Percentiles rank a stretch among this genome's conserved stretches.
phyloP scores from a whole-genome alignment of 2,888 invertebrate genomes.

The Plutella xylostella region DNA sequence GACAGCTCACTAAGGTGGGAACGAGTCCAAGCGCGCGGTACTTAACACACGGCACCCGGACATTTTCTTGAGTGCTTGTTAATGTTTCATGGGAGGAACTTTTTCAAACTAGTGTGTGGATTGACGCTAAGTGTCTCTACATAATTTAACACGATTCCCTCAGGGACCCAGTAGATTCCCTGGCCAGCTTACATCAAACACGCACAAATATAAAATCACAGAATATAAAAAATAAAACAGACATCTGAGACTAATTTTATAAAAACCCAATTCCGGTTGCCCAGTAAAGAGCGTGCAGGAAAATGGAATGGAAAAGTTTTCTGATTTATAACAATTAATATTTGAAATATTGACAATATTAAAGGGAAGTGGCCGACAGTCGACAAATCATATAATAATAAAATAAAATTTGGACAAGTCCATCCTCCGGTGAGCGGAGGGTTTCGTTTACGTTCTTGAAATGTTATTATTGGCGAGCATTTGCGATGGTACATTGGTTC shows the following conservation, averaged over 20 bases:
- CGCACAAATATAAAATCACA: too few species aligned
- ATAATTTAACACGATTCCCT: conserved; percentile 63
- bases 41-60: conserved; percentile 62
- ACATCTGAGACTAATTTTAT: conserved; percentile 41
- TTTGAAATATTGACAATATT: conserved; percentile 70
- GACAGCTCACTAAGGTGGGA: conserved; percentile 56
- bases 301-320: conserved; percentile 45
- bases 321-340: conserved; percentile 69
- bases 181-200: too few species aligned
- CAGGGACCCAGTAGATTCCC: too few species aligned
- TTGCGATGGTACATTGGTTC: conserved; percentile 1
- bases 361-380: conserved; percentile 63
- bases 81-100: conserved; percentile 69
- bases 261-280: conserved; percentile 50
- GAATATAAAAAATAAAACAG: background rate
- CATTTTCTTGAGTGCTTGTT: conserved; percentile 69
- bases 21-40: conserved; percentile 67
- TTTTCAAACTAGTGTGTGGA: conserved; percentile 63
- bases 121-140: conserved; percentile 65
- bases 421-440: background rate
- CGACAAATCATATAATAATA: conserved; percentile 59
- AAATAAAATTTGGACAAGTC: conserved; percentile 5
- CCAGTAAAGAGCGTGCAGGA: conserved; percentile 35
- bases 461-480: background rate
- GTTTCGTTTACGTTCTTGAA: background rate